A percentile compares a stretch with the other conserved stretches of the same genome.
Conservation (phyloP, 2,797 vertebrate genomes). For the Parauchenoglanis ngamensis region DNA sequence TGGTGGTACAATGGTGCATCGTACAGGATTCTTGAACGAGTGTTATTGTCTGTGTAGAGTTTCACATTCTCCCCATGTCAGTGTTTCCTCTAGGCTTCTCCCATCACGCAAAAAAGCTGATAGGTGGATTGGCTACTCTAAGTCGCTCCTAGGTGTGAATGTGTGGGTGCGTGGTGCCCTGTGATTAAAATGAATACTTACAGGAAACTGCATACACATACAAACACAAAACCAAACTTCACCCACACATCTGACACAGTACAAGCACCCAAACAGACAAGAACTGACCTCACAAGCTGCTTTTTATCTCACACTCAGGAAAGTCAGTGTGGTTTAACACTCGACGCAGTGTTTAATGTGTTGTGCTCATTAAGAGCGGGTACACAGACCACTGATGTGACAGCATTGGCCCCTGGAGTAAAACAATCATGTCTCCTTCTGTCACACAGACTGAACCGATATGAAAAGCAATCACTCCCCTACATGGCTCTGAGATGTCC, state of each 20-base stretch:
- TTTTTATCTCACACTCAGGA: conserved; percentile 1
- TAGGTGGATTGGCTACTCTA: neutral
- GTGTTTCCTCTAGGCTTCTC: neutral
- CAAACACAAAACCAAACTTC: conserved; percentile 11
- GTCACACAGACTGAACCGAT: conserved; percentile 63
- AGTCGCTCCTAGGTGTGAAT: neutral
- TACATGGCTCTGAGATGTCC: conserved; percentile 71
- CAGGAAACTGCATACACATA: conserved; percentile 1
- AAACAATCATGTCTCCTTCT: conserved; percentile 49
- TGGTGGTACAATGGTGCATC: neutral
- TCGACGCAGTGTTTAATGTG: conserved; percentile 51
- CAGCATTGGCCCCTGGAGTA: conserved; percentile 48
- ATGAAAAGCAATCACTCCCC: conserved; percentile 77
- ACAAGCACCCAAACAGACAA: conserved; percentile 21
- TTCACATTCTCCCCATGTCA: neutral
- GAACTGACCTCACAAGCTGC: conserved; percentile 22
- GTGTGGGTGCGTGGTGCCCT: neutral
- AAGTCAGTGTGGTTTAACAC: conserved; percentile 32
- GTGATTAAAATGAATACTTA: neutral
- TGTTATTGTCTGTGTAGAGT: neutral
- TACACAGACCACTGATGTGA: conserved; percentile 35
- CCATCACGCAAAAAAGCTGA: neutral
- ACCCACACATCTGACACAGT: conserved; percentile 18
- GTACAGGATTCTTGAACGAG: neutral
- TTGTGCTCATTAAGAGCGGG: conserved; percentile 40